Evolutionary conservation across 2,113 vertebrate genomes (phyloP), one percentile per base, ranked within the genome.

Genomic region (Toxostoma redivivum): DNA sequence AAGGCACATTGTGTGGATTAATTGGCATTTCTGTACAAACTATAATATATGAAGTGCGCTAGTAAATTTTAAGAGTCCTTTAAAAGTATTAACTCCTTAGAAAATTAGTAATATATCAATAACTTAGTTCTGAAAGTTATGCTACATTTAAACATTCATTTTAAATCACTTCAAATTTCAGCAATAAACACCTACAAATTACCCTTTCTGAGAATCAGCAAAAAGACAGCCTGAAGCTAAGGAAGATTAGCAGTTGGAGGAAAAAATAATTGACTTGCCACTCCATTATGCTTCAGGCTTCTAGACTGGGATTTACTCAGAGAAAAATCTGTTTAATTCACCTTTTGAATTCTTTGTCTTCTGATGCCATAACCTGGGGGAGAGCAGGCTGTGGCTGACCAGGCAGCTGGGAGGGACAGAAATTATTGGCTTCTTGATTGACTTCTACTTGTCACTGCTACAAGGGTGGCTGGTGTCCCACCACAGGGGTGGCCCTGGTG

Each of bases 21-120:
- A 87, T 90, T 90, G 91, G 45, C 33, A 80, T 95, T 96, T 94
- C 71, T 70, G 40, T 22, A 78, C 54, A 66, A 90, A 85, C 71
- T 58, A 7, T 56, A 67, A 53, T 60, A 89, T 67, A 74, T 17
- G 58, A 90, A 86, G 23, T 73, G 31, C 22, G 25, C 23, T 73
- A 90, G 74, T 85, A 79, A 92, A 86, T 84, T 78, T 27, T 60
- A 51, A 71, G 40, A 61, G 37, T 61, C 64, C 35, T 81, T 86
- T 51, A 40, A 85, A 88, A 83, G 54, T 73, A 70, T 71, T 88
- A 80, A 88, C n/a, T 79, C 40, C 81, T 89, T 76, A 88, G n/a
- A 94, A 92, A 87, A 88, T 38, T 28, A 62, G 21, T 73, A 77
- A 50, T 47, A 42, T 76, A 57, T 82, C 19, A 69, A 70, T 65